Evolutionary conservation across 2,113 vertebrate species (phyloP), one percentile per base, ranked within the genome.

Genomic region (Suricata suricatta): DNA sequence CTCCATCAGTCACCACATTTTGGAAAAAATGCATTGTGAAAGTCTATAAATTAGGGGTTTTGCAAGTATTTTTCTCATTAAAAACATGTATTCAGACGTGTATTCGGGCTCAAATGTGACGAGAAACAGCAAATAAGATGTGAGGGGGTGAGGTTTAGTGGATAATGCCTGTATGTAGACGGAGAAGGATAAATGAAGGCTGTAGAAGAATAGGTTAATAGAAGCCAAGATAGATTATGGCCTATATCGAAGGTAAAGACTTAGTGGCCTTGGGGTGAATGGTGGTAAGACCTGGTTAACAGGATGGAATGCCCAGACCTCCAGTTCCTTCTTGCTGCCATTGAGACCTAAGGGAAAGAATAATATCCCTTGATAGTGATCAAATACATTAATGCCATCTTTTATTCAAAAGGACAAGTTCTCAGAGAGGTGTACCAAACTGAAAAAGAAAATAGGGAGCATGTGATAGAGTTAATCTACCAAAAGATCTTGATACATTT

Each of bases 51-150:
- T 79, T 66, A 23, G n/a, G 29, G 72, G 7, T 90, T 90, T 85
- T 83, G 81, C 41, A 31, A n/a, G 41, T 66, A 31, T 76, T 90
- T 90, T 95, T 95, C 52, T 94, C 23, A 44, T 83, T 90, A 84
- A 71, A 97, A 95, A 52, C 25, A 68, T 57, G 31, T 38, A 68
- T 85, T 91, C 21, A 29, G 8, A 31, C 82, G 92, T 8, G 60
- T 88, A 38, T 84, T 31, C 44, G 11, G 71, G 27, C 47, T n/a
- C 38, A 60, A 93, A 88, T 88, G 10, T 80, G 84, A 76, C 68
- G 13, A 86, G 68, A 90, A 96, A 63, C 15, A 31, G 29, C 27
- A 76, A 31, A 21, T 63, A 21, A 68, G 64, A 41, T 25, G 7
- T 5, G 27, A 27, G 25, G 17, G 17, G 27, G 3, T 47, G n/a